Evolutionary conservation across 2,888 invertebrate genomes (phyloP).

Genomic region (Euproctis similis): DNA sequence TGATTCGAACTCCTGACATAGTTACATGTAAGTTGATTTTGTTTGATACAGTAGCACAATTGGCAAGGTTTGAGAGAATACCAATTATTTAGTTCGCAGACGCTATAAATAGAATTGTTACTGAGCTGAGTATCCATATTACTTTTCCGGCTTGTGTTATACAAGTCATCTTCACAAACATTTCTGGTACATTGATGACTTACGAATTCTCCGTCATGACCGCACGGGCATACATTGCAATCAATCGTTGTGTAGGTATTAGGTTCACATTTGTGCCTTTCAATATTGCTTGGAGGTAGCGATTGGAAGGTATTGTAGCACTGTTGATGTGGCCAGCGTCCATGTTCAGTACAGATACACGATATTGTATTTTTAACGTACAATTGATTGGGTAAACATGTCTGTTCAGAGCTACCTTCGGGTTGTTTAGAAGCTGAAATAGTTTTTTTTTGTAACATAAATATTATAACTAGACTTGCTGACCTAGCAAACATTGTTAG

Average conservation of each 20-base stretch:
- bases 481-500: too few species aligned
- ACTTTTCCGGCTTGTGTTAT: constrained; percentile 11
- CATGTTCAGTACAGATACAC: constrained; percentile 41
- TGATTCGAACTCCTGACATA: constrained; percentile 24
- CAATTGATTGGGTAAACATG: constrained; percentile 33
- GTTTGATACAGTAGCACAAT: constrained; percentile 46
- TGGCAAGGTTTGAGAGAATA: constrained; percentile 52
- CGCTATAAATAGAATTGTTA: constrained; percentile 26
- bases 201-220: constrained; percentile 32
- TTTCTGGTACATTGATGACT: constrained; percentile 44
- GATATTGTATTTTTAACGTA: constrained; percentile 31
- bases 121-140: background rate
- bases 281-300: constrained; percentile 12
- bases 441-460: too few species aligned
- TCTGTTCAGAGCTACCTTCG: background rate
- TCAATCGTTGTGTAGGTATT: constrained; percentile 34
- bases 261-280: constrained; percentile 31
- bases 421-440: background rate
- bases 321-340: constrained; percentile 40
- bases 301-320: constrained; percentile 30
- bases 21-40: constrained; percentile 49
- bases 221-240: constrained; percentile 53
- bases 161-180: constrained; percentile 23
- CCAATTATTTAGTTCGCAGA: constrained; percentile 43
- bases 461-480: too few species aligned